Base-by-base conservation (phyloP, 1,140 invertebrate genomes). In the Drosophila sulfurigaster region DNA sequence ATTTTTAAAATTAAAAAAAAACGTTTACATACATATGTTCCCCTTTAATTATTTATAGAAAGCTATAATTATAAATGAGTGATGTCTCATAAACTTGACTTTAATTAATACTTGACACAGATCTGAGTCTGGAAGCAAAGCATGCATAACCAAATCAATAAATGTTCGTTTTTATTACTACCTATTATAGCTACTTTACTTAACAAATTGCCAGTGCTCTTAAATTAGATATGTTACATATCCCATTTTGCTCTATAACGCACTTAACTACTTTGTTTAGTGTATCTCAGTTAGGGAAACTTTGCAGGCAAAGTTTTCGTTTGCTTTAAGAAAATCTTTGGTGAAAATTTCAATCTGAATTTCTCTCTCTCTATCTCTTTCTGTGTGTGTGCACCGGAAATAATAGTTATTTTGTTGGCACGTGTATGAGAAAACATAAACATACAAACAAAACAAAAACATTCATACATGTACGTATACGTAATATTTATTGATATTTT, bases 371-470 rank as follows among this genome's bases (percentile, higher is more conserved):
- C 51, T 65, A 63, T 43, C 51, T 63, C 16, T 77, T 38, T 38
- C 0, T 72, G 46, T 68, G 43, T 52, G 63, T 69, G 20, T 58
- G 58, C 49, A 35, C 43, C 20, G 70, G 63, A 87, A 86, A 87
- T 87, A 75, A 82, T 82, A 87, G 83, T 88, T 83, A 87, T 87
- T 88, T 68, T 74, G 57, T 57, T 57, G 80, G 59, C 76, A 82
- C 72, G 83, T 87, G 82, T 49, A 68, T n/a, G 46, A 25, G 20
- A 43, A 49, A 35, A 28, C 41, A 45, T 59, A 63, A 62, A 35
- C 54, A 58, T 25, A 58, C 5, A 41, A 5, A 13, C 8, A 25
- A 51, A 28, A 13, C 28, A 58, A 10, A 45, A n/a, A 43, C n/a
- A 43, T 38, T 48, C 6, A 11, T 7, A 28, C 13, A 16, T 8